Base-by-base conservation (phyloP, 2,113 vertebrate genomes). In the Oceanodroma tethys region DNA sequence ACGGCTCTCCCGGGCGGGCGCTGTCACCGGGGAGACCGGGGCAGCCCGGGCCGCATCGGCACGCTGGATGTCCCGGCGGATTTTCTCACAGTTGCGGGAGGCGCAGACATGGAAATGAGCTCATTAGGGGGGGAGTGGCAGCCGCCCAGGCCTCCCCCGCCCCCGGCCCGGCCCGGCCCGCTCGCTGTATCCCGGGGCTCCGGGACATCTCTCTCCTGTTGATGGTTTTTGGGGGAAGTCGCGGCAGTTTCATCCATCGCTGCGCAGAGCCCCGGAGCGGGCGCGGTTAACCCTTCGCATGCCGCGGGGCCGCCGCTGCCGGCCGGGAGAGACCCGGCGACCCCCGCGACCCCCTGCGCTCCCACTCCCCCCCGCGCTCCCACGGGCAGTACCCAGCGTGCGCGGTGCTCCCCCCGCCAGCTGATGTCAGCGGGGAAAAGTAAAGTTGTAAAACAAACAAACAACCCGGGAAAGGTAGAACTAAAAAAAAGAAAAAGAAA, bases 21-120 rank as follows among this genome's bases (percentile, higher is more conserved):
- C 89, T 80, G 95, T 95, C 94, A 22, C 97, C 96, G 88, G 71
- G 95, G 97, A 95, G 96, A 97, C 97, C 76, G 83, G 92, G 93
- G 68, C 86, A 58, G 97, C 88, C 76, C 88, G 30, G 81, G 92
- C 95, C 95, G 88, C 92, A 81, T 71, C 93, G 88, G 97, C 96
- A 94, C 94, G 34, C 88, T 48, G 50, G 29, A 90, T 82, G 90
- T 86, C 96, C 66, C 60, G 86, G 88, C n/a, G 96, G 97, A 97
- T 95, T 93, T 97, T 96, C 97, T 95, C 97, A 95, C 97, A 85
- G 96, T 94, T 67, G 95, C 97, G 76, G 97, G 97, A 97, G 97
- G 86, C 53, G 96, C 97, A 89, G 89, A 76, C 94, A 98, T 97
- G 98, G 98, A 98, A 98, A 98, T 97, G 81, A 97, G 96, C 96